phyloP scores from a whole-genome alignment of 2,797 vertebrate genomes.

The Rhabdophis nuchalis region DNA sequence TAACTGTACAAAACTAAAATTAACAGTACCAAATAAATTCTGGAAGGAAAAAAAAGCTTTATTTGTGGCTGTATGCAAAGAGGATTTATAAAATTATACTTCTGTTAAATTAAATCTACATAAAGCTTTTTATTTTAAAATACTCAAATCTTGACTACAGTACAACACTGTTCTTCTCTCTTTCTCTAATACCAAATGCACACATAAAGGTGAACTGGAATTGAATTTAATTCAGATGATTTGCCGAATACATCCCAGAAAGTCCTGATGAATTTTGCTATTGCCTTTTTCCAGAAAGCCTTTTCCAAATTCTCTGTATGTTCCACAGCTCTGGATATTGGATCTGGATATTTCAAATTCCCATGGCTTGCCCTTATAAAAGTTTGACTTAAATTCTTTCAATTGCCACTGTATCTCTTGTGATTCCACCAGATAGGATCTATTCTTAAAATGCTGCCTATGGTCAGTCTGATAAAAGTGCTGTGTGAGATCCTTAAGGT shows the following conservation, averaged over 20 bases:
- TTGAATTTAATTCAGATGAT: not conserved
- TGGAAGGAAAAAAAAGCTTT: too few species aligned
- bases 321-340: not conserved
- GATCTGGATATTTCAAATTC: not conserved
- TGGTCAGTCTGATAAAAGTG: not conserved
- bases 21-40: too few species aligned
- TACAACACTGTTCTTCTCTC: too few species aligned
- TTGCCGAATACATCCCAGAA: not conserved
- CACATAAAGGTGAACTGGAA: not conserved
- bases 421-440: not conserved
- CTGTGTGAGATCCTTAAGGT: not conserved
- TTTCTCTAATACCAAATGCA: not conserved
- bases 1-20: too few species aligned
- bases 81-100: too few species aligned
- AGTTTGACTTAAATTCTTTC: not conserved
- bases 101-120: too few species aligned
- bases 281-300: not conserved
- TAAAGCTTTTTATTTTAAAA: too few species aligned
- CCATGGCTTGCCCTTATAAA: not conserved
- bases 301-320: not conserved
- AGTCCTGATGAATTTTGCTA: not conserved
- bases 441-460: not conserved
- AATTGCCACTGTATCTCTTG: not conserved
- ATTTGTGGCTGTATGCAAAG: too few species aligned
- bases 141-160: too few species aligned